These are phyloP conservation scores for Megalurothrips usitatus DNA, from an alignment of 2,888 invertebrate species.

Conservation along the genomic window DNA sequence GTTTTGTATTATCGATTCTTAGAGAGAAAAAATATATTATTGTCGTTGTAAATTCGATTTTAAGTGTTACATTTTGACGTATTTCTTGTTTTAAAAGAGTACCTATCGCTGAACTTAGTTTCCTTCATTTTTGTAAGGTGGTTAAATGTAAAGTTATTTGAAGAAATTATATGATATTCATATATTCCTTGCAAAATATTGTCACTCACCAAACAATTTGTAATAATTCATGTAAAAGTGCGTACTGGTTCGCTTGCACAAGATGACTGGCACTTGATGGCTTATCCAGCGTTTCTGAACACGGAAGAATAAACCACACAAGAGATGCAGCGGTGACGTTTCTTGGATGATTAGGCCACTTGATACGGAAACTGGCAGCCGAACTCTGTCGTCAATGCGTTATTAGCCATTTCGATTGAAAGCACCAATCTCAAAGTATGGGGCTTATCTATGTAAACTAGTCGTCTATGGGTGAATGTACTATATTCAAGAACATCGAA, in stretches of 20 bases:
- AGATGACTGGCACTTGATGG: no score
- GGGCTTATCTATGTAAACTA: not conserved
- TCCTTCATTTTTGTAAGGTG: conserved; percentile 21
- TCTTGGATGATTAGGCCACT: no score
- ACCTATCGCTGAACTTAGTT: conserved; percentile 21
- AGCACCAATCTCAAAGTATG: not conserved
- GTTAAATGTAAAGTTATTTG: not conserved
- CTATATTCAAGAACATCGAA: no score
- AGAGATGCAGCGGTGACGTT: no score
- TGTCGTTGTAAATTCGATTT: conserved; percentile 4
- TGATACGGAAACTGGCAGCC: not conserved
- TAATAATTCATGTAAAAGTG: no score
- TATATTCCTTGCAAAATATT: no score
- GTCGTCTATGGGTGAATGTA: no score
- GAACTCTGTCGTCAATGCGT: not conserved
- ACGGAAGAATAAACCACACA: no score
- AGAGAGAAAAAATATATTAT: conserved; percentile 13
- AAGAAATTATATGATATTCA: no score
- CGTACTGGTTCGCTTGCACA: no score
- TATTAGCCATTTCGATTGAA: conserved; percentile 8
- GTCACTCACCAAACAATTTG: no score
- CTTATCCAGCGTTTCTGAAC: no score
- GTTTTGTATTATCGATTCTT: conserved; percentile 18
- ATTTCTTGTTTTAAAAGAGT: conserved; percentile 7
- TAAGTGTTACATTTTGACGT: conserved; percentile 18